These are phyloP conservation scores for Platichthys flesus DNA, from an alignment of 2,113 vertebrate genomes.

Conservation along the genomic window DNA sequence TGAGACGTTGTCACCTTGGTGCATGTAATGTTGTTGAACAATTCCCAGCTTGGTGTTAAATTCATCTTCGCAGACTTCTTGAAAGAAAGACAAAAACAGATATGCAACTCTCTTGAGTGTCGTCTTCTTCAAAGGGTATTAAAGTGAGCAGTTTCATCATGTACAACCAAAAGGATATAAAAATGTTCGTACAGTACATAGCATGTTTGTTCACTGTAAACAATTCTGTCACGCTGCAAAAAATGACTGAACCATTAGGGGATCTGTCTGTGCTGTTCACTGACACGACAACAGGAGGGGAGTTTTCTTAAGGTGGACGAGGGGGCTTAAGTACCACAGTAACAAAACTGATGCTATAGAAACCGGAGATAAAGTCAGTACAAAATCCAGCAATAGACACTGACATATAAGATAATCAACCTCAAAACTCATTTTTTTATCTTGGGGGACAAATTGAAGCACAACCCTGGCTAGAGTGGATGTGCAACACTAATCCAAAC, in stretches of 20 bases:
- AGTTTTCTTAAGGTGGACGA: neutral
- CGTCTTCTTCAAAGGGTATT: slow-evolving; percentile 42
- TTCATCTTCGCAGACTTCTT: slow-evolving; percentile 35
- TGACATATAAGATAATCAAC: slow-evolving; percentile 13
- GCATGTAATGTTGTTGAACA: slow-evolving; percentile 28
- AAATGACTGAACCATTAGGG: slow-evolving; percentile 26
- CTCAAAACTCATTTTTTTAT: too few species aligned
- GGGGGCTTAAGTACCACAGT: slow-evolving; percentile 7
- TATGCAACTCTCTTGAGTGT: slow-evolving; percentile 29
- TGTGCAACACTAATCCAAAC: too few species aligned
- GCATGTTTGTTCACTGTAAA: slow-evolving; percentile 69
- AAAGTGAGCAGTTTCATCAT: slow-evolving; percentile 55
- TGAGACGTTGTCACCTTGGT: slow-evolving; percentile 4
- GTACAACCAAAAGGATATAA: slow-evolving; percentile 63
- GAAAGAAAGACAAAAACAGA: slow-evolving; percentile 20
- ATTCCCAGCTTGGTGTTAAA: slow-evolving; percentile 41
- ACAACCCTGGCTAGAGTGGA: too few species aligned
- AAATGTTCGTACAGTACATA: slow-evolving; percentile 61
- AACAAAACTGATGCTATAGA: slow-evolving; percentile 21
- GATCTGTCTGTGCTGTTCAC: slow-evolving; percentile 5
- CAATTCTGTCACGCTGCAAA: slow-evolving; percentile 55
- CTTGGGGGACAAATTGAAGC: too few species aligned
- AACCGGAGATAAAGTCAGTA: slow-evolving; percentile 3
- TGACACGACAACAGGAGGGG: slow-evolving; percentile 18
- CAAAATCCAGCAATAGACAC: slow-evolving; percentile 38